Evolutionary conservation across 2,888 invertebrate genomes (phyloP), one percentile per base, ranked within the genome.

Genomic region (Tachina grossa): DNA sequence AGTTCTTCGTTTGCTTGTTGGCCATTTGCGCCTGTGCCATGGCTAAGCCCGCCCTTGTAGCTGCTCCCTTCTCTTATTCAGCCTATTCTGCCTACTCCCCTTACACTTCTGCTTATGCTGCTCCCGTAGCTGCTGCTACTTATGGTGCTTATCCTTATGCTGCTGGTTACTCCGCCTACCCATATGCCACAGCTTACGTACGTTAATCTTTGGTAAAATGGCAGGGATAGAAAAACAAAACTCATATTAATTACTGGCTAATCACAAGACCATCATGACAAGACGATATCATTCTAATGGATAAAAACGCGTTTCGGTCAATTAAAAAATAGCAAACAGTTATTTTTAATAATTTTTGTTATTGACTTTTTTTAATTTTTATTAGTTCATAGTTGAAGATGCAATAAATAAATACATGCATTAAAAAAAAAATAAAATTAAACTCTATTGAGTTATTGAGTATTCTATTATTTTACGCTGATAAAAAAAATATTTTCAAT

Each of bases 1-100:
- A 92, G 92, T 90, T 92, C 86, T 89, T 90, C 84, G 80, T 92
- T 78, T 91, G 94, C 81, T 93, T 94, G 49, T 90, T 92, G 88
- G 91, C 92, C 86, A 77, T 92, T 78, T 88, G 93, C 72, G 91
- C 92, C 87, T 91, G 92, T 86, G 93, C 92, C 79, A 91, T 92
- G 78, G 92, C 93, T 87, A 92, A 92, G 85, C 92, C 93, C 53
- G 92, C 89, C 63, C 88, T 95, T 2, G 93, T 94, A 13, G 94
- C 94, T n/a, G 93, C 94, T 22, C 94, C 94, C 2, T 90, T 94
- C 41, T 94, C 94, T 16, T 95, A 95, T 87, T 93, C 94, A 71
- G 84, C 88, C 8, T 88, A 88, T 63, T 84, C 87, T 14, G 79
- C 47, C n/a, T 76, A 76, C 41, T 22, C 77, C 16, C 71, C 71